These are phyloP conservation scores for Laticauda laticaudata DNA, from an alignment of 2,113 vertebrate genomes.

Conservation along the genomic window DNA sequence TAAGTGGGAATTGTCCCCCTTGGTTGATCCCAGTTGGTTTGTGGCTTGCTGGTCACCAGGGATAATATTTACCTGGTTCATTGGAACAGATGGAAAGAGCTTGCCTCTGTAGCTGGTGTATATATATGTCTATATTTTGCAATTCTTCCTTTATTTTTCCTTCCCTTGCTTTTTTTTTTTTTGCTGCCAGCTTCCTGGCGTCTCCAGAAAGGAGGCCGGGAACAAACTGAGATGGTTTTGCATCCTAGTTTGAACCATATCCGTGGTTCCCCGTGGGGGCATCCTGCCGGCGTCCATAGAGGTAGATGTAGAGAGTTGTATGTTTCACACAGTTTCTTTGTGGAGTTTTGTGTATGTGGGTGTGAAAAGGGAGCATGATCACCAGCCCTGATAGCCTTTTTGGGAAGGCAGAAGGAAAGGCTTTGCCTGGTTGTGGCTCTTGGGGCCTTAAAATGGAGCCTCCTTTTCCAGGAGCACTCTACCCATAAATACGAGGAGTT, in stretches of 20 bases:
- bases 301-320: neutral
- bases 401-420: neutral
- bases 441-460: neutral
- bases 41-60: neutral
- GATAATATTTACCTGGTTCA: constrained; percentile 48
- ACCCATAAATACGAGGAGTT: neutral
- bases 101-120: neutral
- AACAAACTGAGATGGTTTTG: constrained; percentile 15
- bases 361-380: neutral
- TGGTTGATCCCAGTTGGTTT: constrained; percentile 14
- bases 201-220: constrained; percentile 8
- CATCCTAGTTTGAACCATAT: neutral
- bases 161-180: neutral
- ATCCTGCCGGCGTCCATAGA: neutral
- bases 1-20: neutral
- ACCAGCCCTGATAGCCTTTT: neutral
- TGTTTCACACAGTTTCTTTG: neutral
- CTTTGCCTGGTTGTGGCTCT: neutral
- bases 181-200: constrained; percentile 6
- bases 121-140: no score
- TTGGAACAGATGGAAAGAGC: neutral
- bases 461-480: neutral
- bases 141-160: neutral
- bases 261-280: neutral
- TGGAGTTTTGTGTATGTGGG: neutral